Evolutionary conservation across 1,140 invertebrate genomes (phyloP).

Genomic region (Phymastichus coffea): DNA sequence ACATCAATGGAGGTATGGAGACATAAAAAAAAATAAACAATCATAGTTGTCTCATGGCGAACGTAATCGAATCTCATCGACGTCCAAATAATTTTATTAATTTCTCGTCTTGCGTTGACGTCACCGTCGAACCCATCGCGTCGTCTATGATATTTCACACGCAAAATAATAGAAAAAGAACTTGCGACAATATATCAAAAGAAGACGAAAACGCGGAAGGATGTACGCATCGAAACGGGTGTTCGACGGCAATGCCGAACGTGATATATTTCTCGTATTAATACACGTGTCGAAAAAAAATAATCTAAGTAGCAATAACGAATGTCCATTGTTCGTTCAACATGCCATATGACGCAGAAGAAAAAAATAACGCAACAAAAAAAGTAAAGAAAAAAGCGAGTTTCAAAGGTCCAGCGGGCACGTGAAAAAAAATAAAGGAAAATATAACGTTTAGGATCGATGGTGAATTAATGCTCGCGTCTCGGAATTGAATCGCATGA

Average conservation of each 20-base stretch:
- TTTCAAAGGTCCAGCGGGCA: no score
- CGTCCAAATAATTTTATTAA: not conserved
- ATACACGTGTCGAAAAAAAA: conserved; percentile 38
- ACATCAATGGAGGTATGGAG: conserved; percentile 15
- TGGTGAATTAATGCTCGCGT: conserved; percentile 14
- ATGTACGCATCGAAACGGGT: not conserved
- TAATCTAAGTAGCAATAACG: conserved; percentile 41
- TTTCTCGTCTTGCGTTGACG: no score
- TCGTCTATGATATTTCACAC: no score
- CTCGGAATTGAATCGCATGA: conserved; percentile 22
- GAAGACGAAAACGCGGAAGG: not conserved
- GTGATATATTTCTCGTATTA: no score
- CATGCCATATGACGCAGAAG: not conserved
- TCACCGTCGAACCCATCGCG: no score
- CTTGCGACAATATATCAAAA: no score
- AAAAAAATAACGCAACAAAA: not conserved
- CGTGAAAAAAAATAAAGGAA: no score
- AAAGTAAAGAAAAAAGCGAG: not conserved
- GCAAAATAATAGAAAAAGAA: no score
- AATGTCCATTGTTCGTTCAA: not conserved
- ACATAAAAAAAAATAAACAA: not conserved
- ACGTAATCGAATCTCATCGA: not conserved
- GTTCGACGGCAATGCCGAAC: conserved; percentile 31
- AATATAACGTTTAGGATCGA: no score
- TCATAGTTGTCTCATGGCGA: not conserved